Evolutionary conservation across 2,888 invertebrate genomes (phyloP).

Genomic region (Teleiodes luculella): DNA sequence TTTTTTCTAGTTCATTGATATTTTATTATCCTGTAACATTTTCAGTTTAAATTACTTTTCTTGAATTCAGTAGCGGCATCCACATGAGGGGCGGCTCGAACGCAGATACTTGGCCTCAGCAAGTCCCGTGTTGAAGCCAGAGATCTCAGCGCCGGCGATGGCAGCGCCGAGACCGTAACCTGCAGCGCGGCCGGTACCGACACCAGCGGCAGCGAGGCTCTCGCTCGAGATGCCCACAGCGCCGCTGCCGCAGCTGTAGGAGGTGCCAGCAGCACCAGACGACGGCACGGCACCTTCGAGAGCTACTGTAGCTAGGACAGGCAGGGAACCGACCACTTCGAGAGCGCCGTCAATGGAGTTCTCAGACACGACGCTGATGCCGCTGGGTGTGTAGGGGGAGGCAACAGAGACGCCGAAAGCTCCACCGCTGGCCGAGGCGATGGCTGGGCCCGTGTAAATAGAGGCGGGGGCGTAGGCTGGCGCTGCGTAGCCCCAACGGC

Average conservation of each 20-base stretch:
- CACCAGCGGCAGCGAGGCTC: constrained; percentile 31
- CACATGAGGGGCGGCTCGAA: too few relatives aligned
- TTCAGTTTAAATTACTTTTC: too few relatives aligned
- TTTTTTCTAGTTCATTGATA: too few relatives aligned
- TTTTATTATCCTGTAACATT: too few relatives aligned
- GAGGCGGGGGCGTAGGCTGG: neutral
- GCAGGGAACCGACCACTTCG: constrained; percentile 29
- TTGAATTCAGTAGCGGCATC: too few relatives aligned
- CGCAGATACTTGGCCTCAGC: too few relatives aligned
- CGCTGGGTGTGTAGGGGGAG: constrained; percentile 40
- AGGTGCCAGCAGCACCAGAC: constrained; percentile 25
- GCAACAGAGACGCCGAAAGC: constrained; percentile 31
- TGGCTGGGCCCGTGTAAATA: neutral
- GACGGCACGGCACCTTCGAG: neutral
- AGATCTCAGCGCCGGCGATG: neutral
- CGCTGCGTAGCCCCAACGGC: neutral
- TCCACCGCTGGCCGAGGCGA: constrained; percentile 29
- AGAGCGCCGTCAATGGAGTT: constrained; percentile 35
- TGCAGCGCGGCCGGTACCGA: constrained; percentile 24
- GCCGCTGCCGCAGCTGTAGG: constrained; percentile 30
- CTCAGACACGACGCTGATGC: constrained; percentile 35
- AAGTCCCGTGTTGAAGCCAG: too few relatives aligned
- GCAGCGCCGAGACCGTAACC: neutral
- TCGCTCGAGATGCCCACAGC: constrained; percentile 27
- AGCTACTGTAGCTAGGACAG: constrained; percentile 13